phyloP scores from a whole-genome alignment of 2,113 vertebrate genomes.

The Callithrix jacchus region DNA sequence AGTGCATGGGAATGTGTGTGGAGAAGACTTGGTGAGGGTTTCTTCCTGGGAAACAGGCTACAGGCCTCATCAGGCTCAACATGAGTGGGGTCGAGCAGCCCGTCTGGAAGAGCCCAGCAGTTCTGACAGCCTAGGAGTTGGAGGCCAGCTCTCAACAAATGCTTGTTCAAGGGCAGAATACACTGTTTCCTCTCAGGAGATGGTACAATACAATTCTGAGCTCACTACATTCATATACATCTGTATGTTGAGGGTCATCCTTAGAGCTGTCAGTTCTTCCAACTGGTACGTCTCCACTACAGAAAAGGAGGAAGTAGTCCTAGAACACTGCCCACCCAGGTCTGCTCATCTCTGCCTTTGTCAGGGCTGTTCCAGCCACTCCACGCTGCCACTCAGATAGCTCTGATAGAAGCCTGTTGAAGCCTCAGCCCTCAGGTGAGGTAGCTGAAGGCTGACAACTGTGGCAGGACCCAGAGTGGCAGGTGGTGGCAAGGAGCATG shows the following conservation, averaged over 20 bases:
- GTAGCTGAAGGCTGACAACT: constrained; percentile 67
- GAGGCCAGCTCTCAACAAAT: neutral
- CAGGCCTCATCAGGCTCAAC: neutral
- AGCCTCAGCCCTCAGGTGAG: constrained; percentile 73
- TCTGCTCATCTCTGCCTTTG: constrained; percentile 75
- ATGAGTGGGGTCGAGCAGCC: neutral
- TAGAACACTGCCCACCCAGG: constrained; percentile 66
- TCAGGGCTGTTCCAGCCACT: constrained; percentile 75
- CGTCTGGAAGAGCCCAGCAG: neutral
- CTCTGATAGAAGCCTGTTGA: constrained; percentile 74
- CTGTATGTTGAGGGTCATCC: neutral
- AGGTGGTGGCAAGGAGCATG: neutral
- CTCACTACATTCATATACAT: neutral
- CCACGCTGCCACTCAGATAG: constrained; percentile 75
- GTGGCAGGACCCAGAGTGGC: constrained; percentile 36
- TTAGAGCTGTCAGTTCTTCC: constrained; percentile 15
- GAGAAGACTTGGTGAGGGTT: neutral
- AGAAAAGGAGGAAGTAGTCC: neutral
- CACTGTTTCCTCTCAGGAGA: neutral
- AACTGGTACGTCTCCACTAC: constrained; percentile 17
- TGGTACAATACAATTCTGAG: neutral
- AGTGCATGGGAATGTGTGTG: neutral
- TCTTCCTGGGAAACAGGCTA: neutral
- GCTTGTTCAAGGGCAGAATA: neutral
- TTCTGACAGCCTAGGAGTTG: neutral